phyloP scores from a whole-genome alignment of 2,797 vertebrate species.

The Pipistrellus kuhlii region DNA sequence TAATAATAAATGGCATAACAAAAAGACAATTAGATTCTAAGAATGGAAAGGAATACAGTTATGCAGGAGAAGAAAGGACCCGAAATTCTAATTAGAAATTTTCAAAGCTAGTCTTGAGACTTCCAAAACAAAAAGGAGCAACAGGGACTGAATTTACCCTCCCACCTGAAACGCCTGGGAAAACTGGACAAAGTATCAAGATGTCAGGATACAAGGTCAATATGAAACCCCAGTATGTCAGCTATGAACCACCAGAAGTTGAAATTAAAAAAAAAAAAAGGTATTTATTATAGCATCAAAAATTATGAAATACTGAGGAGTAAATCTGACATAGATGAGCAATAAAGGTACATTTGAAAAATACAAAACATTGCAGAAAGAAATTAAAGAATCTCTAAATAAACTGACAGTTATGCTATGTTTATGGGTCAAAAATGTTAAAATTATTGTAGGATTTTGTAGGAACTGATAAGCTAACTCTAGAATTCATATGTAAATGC shows the following conservation, averaged over 20 bases:
- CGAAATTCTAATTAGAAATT: slow-evolving; percentile 5
- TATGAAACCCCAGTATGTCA: not conserved
- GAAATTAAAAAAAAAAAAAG: not conserved
- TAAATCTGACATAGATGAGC: not conserved
- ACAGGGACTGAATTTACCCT: not conserved
- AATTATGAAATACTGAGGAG: not conserved
- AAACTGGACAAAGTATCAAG: not conserved
- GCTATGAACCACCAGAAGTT: not conserved
- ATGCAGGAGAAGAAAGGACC: not conserved
- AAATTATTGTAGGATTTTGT: not conserved
- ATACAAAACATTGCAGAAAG: not conserved
- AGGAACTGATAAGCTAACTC: not conserved
- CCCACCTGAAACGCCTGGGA: not conserved
- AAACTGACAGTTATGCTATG: not conserved
- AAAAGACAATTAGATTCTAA: not conserved
- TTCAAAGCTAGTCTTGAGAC: not conserved
- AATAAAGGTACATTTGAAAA: not conserved
- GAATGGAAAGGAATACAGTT: not conserved
- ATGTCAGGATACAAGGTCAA: not conserved
- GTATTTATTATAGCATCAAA: not conserved
- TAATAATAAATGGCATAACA: not conserved
- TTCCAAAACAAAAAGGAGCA: not conserved
- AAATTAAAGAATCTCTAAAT: not conserved
- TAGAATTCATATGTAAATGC: slow-evolving; percentile 16
- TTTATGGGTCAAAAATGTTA: not conserved